Evolutionary conservation across 2,888 invertebrate genomes (phyloP).

Genomic region (Oconnorella tubifera): DNA sequence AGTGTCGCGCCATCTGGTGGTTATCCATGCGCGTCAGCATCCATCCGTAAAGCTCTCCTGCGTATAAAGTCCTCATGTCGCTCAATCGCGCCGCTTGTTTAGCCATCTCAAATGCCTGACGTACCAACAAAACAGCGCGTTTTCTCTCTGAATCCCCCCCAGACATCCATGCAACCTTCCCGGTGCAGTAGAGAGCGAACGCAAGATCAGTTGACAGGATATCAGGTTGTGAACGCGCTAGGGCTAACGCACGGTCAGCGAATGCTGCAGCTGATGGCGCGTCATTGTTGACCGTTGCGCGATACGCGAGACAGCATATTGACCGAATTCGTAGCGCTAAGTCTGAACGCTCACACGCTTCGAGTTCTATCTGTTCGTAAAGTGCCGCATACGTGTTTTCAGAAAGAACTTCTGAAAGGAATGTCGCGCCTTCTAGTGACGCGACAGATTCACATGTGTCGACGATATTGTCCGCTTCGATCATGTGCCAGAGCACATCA

Average conservation of each 20-base stretch:
- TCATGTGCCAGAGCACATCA: background rate
- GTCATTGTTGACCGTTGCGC: conserved; percentile 12
- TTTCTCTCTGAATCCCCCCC: conserved; percentile 11
- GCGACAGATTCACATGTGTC: background rate
- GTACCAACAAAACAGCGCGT: conserved; percentile 18
- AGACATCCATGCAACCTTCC: conserved; percentile 14
- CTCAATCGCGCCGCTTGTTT: conserved; percentile 15
- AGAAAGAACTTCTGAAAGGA: conserved; percentile 15
- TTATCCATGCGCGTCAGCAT: conserved; percentile 26
- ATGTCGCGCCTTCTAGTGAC: conserved; percentile 13
- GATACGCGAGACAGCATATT: conserved; percentile 25
- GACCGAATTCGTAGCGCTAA: conserved; percentile 6
- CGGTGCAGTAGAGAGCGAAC: conserved; percentile 20
- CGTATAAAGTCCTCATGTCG: conserved; percentile 25
- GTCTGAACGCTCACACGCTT: conserved; percentile 17
- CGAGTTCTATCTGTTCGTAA: conserved; percentile 17
- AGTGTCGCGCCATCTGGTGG: conserved; percentile 31
- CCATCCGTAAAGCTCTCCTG: conserved; percentile 31
- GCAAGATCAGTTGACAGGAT: conserved; percentile 11
- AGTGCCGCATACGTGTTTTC: conserved; percentile 11
- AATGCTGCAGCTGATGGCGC: conserved; percentile 7
- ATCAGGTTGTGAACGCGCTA: conserved; percentile 8
- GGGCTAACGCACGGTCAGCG: conserved; percentile 14
- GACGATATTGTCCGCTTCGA: background rate
- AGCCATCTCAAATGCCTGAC: conserved; percentile 26